A percentile compares a stretch with the other conserved stretches of the same genome.
Conservation (phyloP, 1,140 invertebrate genomes). For the Drosophila mojavensis region DNA sequence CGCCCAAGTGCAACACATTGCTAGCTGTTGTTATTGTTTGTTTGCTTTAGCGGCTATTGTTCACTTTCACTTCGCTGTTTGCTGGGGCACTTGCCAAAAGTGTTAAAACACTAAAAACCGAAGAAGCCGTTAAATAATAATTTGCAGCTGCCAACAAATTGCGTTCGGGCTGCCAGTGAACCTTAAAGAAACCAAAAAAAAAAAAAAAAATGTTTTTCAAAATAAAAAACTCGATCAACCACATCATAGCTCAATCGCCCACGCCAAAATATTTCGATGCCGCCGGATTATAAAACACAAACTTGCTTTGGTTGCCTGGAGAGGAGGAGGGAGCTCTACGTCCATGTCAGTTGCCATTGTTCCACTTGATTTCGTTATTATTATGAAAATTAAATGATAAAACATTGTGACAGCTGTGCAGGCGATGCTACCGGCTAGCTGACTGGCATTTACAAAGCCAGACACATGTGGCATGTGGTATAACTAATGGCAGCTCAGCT, state of each 20-base stretch:
- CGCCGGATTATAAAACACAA: conserved; percentile 14
- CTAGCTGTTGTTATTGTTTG: conserved; percentile 15
- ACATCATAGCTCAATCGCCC: conserved; percentile 11
- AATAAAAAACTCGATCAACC: conserved; percentile 10
- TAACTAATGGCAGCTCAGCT: conserved; percentile 76
- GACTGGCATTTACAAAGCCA: conserved; percentile 65
- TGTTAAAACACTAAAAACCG: conserved; percentile 52
- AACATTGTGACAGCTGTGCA: conserved; percentile 80
- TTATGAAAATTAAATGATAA: conserved; percentile 83
- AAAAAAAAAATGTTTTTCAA: too few species aligned
- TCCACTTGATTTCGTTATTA: conserved; percentile 78
- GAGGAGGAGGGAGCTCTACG: not conserved
- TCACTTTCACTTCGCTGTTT: conserved; percentile 74
- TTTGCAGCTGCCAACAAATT: conserved; percentile 62
- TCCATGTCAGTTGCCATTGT: conserved; percentile 34
- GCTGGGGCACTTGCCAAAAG: conserved; percentile 71
- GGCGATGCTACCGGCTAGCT: conserved; percentile 23
- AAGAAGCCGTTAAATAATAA: conserved; percentile 78
- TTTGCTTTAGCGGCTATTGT: conserved; percentile 35
- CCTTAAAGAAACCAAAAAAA: not conserved
- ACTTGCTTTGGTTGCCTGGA: not conserved
- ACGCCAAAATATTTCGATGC: conserved; percentile 14
- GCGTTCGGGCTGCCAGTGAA: conserved; percentile 67
- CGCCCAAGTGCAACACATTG: conserved; percentile 69
- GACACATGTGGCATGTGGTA: conserved; percentile 34